Conservation (phyloP, 1,140 invertebrate species). For the Drosophila albomicans region DNA sequence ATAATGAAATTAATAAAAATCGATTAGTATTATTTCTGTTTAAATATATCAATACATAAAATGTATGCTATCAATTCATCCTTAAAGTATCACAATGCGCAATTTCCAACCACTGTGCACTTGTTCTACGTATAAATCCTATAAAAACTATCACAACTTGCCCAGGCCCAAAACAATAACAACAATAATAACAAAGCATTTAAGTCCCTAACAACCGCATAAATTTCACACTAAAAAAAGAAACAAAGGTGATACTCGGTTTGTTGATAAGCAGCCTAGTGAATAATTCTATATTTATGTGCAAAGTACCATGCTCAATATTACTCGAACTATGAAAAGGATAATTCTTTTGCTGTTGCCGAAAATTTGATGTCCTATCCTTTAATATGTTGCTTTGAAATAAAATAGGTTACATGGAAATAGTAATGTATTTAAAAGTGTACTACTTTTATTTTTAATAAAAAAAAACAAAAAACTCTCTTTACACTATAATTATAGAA, state of each 20-base stretch:
- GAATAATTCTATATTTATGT: background rate
- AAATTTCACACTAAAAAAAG: conserved; percentile 72
- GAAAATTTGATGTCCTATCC: background rate
- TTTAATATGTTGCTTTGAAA: too few relatives aligned
- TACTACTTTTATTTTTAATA: too few relatives aligned
- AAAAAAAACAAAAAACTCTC: too few relatives aligned
- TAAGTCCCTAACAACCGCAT: conserved; percentile 74
- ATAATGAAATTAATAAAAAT: too few relatives aligned
- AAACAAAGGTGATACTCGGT: conserved; percentile 30
- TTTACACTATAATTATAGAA: too few relatives aligned
- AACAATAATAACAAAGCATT: conserved; percentile 35
- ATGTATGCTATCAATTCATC: too few relatives aligned
- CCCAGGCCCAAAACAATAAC: conserved; percentile 21
- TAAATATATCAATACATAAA: too few relatives aligned
- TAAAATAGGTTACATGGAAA: too few relatives aligned
- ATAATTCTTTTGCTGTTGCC: background rate
- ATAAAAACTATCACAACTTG: conserved; percentile 43
- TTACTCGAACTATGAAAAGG: background rate
- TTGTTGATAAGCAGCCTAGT: conserved; percentile 43
- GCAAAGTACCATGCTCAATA: background rate
- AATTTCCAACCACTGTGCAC: conserved; percentile 33
- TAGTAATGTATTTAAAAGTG: too few relatives aligned
- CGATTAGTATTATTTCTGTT: too few relatives aligned
- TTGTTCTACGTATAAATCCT: conserved; percentile 55
- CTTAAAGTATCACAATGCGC: too few relatives aligned